Evolutionary conservation across 2,888 invertebrate genomes (phyloP), one percentile per base, ranked within the genome.

Genomic region (Kryphioiulus occultus): DNA sequence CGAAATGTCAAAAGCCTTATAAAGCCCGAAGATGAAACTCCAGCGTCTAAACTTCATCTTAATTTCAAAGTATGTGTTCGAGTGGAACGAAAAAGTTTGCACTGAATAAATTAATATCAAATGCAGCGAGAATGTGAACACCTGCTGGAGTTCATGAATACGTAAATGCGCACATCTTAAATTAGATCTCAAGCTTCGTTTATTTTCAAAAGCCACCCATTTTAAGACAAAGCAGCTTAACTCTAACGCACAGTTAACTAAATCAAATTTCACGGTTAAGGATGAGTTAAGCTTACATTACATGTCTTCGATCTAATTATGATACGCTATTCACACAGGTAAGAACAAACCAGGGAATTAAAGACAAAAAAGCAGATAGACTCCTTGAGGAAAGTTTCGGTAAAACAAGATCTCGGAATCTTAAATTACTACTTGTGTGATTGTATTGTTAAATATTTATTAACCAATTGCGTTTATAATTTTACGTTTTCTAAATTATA

Each of bases 111-210:
- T 10, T 12, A 7, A 7, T 10, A 22, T 26, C 7, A 26, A 26
- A 22, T 10, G 26, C 26, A 30, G 17, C 12, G 78, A 30, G 30
- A 30, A 78, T 78, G 26, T 78, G 30, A 78, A 78, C 78, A 78
- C 78, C 78, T 78, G 78, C 15, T 78, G 0, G 15, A 30, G 78
- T 78, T 78, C 30, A 30, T 78, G 30, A 78, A 78, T 78, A 26
- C 30, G 26, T 78, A 78, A 78, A 78, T 30, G 30, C 12, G 26
- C 78, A 0, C 17, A 15, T 30, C 78, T 78, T 78, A 30, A 30
- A 78, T 78, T 78, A 30, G 30, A 78, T 30, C 78, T 30, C 78
- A 78, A 78, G 30, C 78, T 78, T 78, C 78, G 78, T 78, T 78
- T 10, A 30, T 78, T 78, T 78, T 78, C 78, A 78, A 78, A 30